These are phyloP conservation scores for Tortrix viridana DNA, from an alignment of 2,888 invertebrate genomes.

Conservation along the genomic window DNA sequence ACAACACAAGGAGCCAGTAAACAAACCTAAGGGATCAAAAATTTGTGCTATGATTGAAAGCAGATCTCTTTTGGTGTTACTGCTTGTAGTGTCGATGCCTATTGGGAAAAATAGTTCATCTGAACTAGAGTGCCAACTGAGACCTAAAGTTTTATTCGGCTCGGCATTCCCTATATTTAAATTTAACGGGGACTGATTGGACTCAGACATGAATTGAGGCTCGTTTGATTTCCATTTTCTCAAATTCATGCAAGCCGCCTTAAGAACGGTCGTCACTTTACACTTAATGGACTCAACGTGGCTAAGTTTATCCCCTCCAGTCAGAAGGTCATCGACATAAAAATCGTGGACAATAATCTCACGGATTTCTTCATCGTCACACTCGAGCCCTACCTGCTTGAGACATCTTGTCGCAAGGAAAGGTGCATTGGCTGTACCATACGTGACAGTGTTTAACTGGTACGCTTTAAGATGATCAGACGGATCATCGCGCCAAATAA, in stretches of 20 bases:
- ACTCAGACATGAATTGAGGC: conserved; percentile 30
- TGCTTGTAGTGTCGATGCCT: conserved; percentile 9
- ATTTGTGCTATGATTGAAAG: conserved; percentile 27
- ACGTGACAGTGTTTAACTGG: background rate
- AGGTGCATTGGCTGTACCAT: conserved; percentile 13
- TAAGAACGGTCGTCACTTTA: background rate
- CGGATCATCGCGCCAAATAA: background rate
- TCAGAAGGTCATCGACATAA: conserved; percentile 4
- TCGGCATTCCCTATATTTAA: conserved; percentile 36
- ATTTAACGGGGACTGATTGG: conserved; percentile 26
- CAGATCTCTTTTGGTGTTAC: conserved; percentile 39
- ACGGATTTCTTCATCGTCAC: conserved; percentile 4
- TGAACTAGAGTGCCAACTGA: conserved; percentile 10
- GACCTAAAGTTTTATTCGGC: conserved; percentile 38
- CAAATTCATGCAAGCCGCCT: background rate
- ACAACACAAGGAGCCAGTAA: conserved; percentile 34
- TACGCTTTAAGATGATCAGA: background rate
- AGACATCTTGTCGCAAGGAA: conserved; percentile 17
- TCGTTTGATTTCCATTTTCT: conserved; percentile 29
- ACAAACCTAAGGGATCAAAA: background rate
- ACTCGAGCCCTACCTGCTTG: conserved; percentile 14
- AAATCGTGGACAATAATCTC: conserved; percentile 11
- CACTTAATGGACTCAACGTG: background rate
- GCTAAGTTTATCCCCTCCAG: conserved; percentile 1
- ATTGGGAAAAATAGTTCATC: background rate